Evolutionary conservation across 2,113 vertebrate genomes (phyloP), one percentile per base, ranked within the genome.

Genomic region (Condylura cristata): DNA sequence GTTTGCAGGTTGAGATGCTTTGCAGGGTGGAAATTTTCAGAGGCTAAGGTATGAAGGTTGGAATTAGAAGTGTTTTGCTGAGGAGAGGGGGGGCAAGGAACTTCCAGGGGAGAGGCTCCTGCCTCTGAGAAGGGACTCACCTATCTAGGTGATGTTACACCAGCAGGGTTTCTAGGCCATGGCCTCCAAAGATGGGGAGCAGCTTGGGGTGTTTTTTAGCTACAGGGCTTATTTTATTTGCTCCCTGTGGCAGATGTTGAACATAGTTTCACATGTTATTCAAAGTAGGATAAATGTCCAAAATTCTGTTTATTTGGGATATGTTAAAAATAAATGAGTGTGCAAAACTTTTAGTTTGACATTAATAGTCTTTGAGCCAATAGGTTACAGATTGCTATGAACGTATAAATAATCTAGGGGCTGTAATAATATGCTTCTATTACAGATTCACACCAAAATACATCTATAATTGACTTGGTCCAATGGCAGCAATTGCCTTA

Each of bases 111-210:
- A 68, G 65, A 3, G 18, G 68, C 39, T 6, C 18, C 0, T 39
- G 20, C 18, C 0, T 39, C 1, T 9, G 46, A 71, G 13, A 37
- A 3, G 24, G 12, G 3, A 1, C 0, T 44, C n/a, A 10, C 2
- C 3, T 8, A 11, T 44, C 3, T 8, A 16, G 13, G 2, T 48
- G 56, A 53, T n/a, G n/a, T n/a, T n/a, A n/a, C n/a, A n/a, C 34
- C 14, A 48, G 51, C 24, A 74, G 58, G 48, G 18, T 28, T 13
- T 20, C 18, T 44, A 32, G 26, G 60, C 34, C 51, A 81, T 18
- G 76, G 48, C 74, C 9, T 85, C 51, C 53, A 80, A 90, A 83
- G 4, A 13, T 18, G 28, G 11, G 48, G 26, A 44, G 58, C 2
- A 60, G 6, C 28, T 61, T 51, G 17, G 37, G 7, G 56, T 28